phyloP scores from a whole-genome alignment of 2,113 vertebrate species.

The Embiotoca jacksoni region DNA sequence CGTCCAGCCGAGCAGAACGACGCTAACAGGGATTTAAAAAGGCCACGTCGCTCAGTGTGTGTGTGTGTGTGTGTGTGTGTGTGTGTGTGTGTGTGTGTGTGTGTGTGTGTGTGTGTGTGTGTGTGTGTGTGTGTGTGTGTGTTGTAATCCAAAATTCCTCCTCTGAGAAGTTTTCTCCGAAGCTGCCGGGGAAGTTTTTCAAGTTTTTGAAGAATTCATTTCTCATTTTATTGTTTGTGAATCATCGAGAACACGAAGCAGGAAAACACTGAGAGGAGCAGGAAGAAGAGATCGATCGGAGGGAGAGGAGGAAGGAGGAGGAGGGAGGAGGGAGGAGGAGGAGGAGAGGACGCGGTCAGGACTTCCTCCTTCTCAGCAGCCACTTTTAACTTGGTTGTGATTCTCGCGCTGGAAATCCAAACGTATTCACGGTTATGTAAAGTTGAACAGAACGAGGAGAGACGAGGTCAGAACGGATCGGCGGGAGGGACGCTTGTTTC shows the following conservation, averaged over 20 bases:
- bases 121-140: slow-evolving; percentile 22
- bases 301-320: slow-evolving; percentile 16
- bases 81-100: slow-evolving; percentile 13
- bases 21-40: slow-evolving; percentile 67
- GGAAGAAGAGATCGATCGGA: slow-evolving; percentile 19
- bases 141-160: slow-evolving; percentile 48
- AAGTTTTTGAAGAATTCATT: slow-evolving; percentile 35
- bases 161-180: background rate
- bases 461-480: too few species aligned
- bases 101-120: background rate
- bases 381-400: slow-evolving; percentile 38
- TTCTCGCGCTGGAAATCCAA: background rate
- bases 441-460: background rate
- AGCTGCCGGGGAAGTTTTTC: background rate
- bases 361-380: slow-evolving; percentile 48
- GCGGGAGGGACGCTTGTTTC: too few species aligned
- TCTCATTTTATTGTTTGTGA: slow-evolving; percentile 36
- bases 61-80: slow-evolving; percentile 43
- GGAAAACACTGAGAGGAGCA: background rate
- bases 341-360: slow-evolving; percentile 31
- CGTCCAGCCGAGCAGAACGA: slow-evolving; percentile 44
- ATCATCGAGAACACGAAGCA: background rate
- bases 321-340: slow-evolving; percentile 21
- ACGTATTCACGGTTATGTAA: slow-evolving; percentile 20
- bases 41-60: slow-evolving; percentile 45